phyloP scores from a whole-genome alignment of 2,113 vertebrate genomes.

The Nestor notabilis region DNA sequence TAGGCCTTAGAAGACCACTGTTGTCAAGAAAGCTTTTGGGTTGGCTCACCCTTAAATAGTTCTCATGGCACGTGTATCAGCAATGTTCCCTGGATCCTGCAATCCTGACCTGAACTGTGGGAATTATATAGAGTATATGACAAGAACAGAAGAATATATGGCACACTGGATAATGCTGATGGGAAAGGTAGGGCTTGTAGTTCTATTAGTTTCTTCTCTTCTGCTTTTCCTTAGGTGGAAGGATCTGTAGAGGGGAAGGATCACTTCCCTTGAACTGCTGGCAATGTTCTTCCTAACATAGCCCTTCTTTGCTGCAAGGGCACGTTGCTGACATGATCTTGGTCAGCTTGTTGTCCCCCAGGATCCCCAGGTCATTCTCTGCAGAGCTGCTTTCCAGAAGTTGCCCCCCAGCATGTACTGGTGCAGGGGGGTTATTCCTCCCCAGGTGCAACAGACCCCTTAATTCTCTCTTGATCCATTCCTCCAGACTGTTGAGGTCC shows the following conservation, averaged over 20 bases:
- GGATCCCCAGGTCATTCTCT: background rate
- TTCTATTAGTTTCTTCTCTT: background rate
- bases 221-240: background rate
- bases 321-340: rapidly evolving
- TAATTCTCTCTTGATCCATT: background rate
- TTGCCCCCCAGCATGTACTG: background rate
- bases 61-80: background rate
- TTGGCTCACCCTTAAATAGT: background rate
- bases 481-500: background rate
- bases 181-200: background rate
- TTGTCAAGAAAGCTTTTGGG: background rate
- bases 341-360: background rate
- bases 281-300: rapidly evolving
- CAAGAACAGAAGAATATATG: background rate
- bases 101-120: background rate
- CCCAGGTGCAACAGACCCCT: background rate
- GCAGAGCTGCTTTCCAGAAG: background rate
- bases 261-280: background rate
- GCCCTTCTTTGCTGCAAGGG: background rate
- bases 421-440: background rate
- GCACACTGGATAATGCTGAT: background rate
- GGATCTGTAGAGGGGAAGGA: background rate
- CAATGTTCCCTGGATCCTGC: background rate
- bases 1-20: background rate
- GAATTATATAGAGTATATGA: background rate